phyloP scores from a whole-genome alignment of 2,888 invertebrate genomes.

The Rotaria sp. region DNA sequence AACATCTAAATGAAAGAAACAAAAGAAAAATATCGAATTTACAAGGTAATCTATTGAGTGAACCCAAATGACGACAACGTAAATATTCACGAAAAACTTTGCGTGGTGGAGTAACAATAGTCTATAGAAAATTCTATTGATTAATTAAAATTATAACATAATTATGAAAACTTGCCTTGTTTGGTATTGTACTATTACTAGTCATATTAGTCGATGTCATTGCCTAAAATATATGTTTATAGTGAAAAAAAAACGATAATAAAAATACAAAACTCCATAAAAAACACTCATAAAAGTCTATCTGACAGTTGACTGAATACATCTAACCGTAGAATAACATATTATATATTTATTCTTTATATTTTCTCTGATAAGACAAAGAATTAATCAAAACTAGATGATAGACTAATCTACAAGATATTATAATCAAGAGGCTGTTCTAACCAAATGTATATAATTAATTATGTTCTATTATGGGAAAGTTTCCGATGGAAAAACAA shows the following conservation, averaged over 20 bases:
- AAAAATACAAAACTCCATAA: no score
- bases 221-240: not conserved
- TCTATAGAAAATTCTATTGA: not conserved
- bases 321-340: no score
- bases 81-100: constrained; percentile 10
- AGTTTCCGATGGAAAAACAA: no score
- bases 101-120: not conserved
- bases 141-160: not conserved
- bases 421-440: not conserved
- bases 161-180: not conserved
- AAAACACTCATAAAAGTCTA: no score
- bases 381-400: not conserved
- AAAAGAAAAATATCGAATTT: not conserved
- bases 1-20: not conserved
- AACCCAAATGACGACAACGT: not conserved
- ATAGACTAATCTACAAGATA: not conserved
- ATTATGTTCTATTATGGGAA: no score
- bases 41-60: not conserved
- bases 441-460: not conserved
- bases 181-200: not conserved
- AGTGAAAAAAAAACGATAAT: no score
- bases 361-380: not conserved
- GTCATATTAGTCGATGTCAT: not conserved
- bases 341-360: not conserved
- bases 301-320: no score